Conservation (phyloP, 2,113 vertebrate genomes). For the Herpailurus yagouaroundi region DNA sequence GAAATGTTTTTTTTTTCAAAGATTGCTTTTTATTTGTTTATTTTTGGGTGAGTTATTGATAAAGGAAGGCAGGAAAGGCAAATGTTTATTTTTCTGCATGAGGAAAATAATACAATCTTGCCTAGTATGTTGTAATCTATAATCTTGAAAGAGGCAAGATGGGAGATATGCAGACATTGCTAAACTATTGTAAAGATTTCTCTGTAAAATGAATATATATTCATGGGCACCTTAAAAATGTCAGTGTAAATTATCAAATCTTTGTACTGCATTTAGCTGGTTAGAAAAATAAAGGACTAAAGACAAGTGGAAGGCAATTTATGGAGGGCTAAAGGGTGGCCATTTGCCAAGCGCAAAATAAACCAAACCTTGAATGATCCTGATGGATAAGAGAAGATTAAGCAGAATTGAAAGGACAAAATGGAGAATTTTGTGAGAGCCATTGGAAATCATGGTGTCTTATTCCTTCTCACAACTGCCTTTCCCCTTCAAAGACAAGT, state of each 20-base stretch:
- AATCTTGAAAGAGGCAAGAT: neutral
- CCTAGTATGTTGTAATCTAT: neutral
- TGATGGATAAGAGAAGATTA: neutral
- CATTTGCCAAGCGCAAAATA: neutral
- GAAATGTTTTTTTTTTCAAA: neutral
- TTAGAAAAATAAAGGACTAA: constrained; percentile 24
- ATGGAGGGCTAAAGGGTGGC: neutral
- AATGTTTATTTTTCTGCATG: neutral
- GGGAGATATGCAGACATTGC: neutral
- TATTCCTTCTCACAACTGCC: neutral
- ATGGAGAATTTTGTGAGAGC: neutral
- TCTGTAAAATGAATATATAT: neutral
- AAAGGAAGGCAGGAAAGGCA: neutral
- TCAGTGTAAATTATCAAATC: neutral
- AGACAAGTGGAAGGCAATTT: neutral
- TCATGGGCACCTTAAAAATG: neutral
- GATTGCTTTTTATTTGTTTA: neutral
- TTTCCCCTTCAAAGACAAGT: neutral
- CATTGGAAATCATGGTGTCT: neutral
- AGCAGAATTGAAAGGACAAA: neutral
- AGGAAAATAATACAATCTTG: neutral
- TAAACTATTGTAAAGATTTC: neutral
- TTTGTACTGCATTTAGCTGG: neutral
- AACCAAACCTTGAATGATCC: neutral
- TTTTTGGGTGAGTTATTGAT: neutral